A percentile compares a stretch with the other conserved stretches of the same genome.
Conservation (phyloP, 2,797 vertebrate species). For the Hirundo rustica region DNA sequence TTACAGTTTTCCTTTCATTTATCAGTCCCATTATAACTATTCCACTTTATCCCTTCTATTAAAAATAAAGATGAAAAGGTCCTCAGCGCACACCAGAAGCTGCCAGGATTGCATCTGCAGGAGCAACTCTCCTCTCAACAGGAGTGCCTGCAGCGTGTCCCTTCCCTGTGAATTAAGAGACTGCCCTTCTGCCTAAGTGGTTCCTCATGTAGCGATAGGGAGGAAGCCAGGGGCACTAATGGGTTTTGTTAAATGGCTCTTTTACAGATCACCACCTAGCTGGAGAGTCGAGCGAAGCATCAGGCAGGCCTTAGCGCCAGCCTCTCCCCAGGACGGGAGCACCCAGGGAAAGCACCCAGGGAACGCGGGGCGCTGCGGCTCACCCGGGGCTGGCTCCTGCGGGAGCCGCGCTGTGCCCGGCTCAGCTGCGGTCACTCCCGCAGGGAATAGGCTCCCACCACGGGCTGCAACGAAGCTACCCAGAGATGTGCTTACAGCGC, state of each 20-base stretch:
- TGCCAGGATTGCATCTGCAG: not conserved
- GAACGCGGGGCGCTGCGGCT: not conserved
- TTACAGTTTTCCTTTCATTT: conserved; percentile 47
- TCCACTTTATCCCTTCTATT: not conserved
- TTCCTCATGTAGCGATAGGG: accelerated
- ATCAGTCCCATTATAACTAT: conserved; percentile 20
- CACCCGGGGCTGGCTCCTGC: accelerated
- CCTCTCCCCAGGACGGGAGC: not conserved
- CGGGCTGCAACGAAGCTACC: not conserved
- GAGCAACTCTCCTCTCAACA: not conserved
- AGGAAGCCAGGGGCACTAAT: not conserved
- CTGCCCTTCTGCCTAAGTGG: not conserved
- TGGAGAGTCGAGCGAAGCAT: not conserved
- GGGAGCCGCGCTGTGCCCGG: accelerated
- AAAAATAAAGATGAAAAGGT: not conserved
- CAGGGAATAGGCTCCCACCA: accelerated
- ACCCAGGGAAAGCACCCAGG: accelerated
- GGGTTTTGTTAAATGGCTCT: not conserved
- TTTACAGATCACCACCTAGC: not conserved
- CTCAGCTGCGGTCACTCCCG: not conserved
- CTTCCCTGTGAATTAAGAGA: not conserved
- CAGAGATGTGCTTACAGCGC: accelerated
- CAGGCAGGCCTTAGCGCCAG: accelerated
- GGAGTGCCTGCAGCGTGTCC: not conserved
- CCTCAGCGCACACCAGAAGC: not conserved